Base-by-base conservation (phyloP, 2,113 vertebrate genomes). In the Mus pahari region DNA sequence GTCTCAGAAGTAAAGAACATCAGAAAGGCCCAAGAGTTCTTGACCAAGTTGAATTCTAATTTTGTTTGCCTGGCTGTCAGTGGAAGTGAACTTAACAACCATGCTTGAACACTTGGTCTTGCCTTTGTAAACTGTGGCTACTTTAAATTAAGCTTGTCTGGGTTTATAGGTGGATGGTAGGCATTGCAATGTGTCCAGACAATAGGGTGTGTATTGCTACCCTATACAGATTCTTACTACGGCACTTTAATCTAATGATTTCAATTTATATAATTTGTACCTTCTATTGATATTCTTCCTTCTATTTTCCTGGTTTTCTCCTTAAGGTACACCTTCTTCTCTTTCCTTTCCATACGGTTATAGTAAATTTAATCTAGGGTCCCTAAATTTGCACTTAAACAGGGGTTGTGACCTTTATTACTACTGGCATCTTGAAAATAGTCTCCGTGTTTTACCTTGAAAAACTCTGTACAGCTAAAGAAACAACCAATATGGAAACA, bases 141-240 rank as follows among this genome's bases (percentile, higher is more conserved):
- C 98, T 98, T 99, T 98, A 99, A 98, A 98, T 98, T 98, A 99
- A 98, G 98, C 98, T 98, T 98, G 97, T 97, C 97, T 97, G 98
- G 98, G 98, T 98, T 98, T 98, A 98, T 98, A 98, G 97, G 98
- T 98, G 98, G 98, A 98, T 98, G 97, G 98, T 98, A 98, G 98
- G 97, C 98, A 96, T 98, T 98, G 97, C 98, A 98, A 98, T 98
- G 98, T 98, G 98, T 98, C 98, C 98, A 99, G 98, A 98, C 98
- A 98, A 98, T 99, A 99, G 98, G 98, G 98, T 98, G 97, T 98
- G 98, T 98, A 98, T 99, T 98, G 98, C 98, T 98, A 98, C 98
- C 99, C 98, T 99, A 98, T 98, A 99, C 98, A 99, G 99, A 99
- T 98, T 98, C 98, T 98, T 99, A 99, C 98, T 98, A 98, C 98